These are phyloP conservation scores for Ciconia nigra DNA, from an alignment of 2,797 vertebrate genomes.

Conservation along the genomic window DNA sequence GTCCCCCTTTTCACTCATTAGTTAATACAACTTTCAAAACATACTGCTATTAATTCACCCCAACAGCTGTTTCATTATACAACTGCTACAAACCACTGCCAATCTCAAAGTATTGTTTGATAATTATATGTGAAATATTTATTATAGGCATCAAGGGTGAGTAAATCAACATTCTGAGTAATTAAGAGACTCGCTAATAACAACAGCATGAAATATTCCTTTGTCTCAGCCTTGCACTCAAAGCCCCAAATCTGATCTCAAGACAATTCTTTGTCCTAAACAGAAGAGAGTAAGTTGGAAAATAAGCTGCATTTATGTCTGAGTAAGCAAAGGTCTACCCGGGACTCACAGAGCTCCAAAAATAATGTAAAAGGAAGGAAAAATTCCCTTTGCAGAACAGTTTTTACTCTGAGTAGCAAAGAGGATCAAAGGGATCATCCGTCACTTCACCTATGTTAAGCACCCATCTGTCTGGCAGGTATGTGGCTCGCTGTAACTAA, in stretches of 20 bases:
- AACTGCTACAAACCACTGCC: constrained; percentile 5
- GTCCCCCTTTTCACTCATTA: neutral
- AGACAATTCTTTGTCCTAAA: neutral
- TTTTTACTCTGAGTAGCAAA: neutral
- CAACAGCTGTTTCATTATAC: neutral
- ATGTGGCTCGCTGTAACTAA: neutral
- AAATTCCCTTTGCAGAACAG: neutral
- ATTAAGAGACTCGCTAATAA: neutral
- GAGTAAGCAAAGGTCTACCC: neutral
- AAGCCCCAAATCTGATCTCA: neutral
- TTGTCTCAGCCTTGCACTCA: neutral
- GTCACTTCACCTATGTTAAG: neutral
- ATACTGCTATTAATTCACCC: neutral
- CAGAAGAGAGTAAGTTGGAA: neutral
- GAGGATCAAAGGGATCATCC: neutral
- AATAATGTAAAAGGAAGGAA: neutral
- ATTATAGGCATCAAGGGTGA: neutral
- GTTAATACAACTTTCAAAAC: neutral
- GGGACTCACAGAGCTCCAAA: neutral
- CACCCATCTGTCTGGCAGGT: neutral
- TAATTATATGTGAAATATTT: constrained; percentile 31
- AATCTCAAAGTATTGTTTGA: neutral
- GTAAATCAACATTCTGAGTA: constrained; percentile 3
- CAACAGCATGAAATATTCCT: neutral
- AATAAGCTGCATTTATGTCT: neutral